Base-by-base conservation (phyloP, 1,140 invertebrate genomes). In the Atta colombica region DNA sequence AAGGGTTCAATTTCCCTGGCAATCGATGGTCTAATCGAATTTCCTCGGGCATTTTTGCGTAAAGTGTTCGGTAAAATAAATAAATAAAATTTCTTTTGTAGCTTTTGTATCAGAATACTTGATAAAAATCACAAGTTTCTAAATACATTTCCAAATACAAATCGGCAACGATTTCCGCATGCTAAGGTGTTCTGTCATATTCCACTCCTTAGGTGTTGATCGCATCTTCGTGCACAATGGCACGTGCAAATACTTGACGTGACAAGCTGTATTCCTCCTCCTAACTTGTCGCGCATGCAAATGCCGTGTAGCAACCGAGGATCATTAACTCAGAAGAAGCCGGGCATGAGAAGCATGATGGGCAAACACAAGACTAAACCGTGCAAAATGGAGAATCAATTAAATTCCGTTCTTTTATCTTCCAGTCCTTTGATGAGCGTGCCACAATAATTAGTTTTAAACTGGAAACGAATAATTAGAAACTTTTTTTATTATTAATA, bases 201-300 rank as follows among this genome's bases (percentile, higher is more conserved):
- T 55, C 31, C 49, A 51, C 25, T n/a, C n/a, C 35, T 72, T 49
- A 16, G 35, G 10, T 69, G 16, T n/a, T 16, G 55, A 63, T 49
- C 68, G 69, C 25, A 49, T 60, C 53, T 21, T 35, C 25, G 55
- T 39, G 63, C 61, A 28, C 65, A 51, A 77, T 45, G 61, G 18
- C 58, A 77, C 75, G 60, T 81, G 65, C 66, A 84, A 75, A 84
- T 51, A 84, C 80, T 82, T 45, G 68, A 82, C 68, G 68, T 31
- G 55, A 84, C 68, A 49, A 16, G 6, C 68, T 21, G 68, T 58
- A n/a, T 35, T 53, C 28, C 53, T 69, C 3, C 28, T 55, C 16
- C 39, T 21, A 51, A 2, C 53, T 49, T 31, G 35, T 61, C 80
- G 55, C 69, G 80, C 28, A 75, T 75, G 69, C 80, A 84, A 84